Evolutionary conservation across 30 jellyfish, hydroid and myxozoan genomes (phyloP).

Genomic region (Chironex yamaguchii): DNA sequence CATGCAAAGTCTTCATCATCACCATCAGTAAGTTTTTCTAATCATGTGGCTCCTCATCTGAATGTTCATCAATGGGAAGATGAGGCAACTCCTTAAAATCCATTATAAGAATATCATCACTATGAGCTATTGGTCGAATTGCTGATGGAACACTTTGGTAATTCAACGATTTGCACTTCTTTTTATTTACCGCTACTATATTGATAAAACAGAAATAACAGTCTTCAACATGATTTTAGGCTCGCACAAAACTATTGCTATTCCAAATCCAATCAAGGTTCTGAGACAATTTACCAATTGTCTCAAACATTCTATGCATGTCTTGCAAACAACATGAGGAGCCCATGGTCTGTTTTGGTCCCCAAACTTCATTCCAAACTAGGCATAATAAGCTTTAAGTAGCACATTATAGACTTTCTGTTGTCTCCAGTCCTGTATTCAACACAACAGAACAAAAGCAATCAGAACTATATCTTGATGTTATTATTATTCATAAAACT

Average conservation of each 20-base stretch:
- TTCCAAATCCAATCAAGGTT: too few species aligned
- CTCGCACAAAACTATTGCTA: too few species aligned
- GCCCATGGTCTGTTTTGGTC: slow-evolving; percentile 9
- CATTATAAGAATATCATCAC: background rate
- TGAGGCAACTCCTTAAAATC: slow-evolving; percentile 4
- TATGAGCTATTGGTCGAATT: background rate
- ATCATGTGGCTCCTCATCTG: too few species aligned
- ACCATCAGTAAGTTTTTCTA: too few species aligned
- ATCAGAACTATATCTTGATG: too few species aligned
- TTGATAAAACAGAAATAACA: background rate
- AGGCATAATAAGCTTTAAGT: too few species aligned
- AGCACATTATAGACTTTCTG: too few species aligned
- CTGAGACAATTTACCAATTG: background rate
- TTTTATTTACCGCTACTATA: background rate
- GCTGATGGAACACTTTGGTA: background rate
- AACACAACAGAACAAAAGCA: too few species aligned
- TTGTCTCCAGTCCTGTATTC: too few species aligned
- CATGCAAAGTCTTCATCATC: too few species aligned
- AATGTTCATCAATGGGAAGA: too few species aligned
- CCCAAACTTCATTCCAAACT: slow-evolving; percentile 3
- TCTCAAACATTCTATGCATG: background rate
- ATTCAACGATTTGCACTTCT: slow-evolving; percentile 8
- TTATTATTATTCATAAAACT: too few species aligned
- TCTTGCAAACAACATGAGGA: slow-evolving; percentile 18
- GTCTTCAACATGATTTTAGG: slow-evolving; percentile 16